phyloP scores from a whole-genome alignment of 2,113 vertebrate genomes.

The Pelodiscus sinensis region DNA sequence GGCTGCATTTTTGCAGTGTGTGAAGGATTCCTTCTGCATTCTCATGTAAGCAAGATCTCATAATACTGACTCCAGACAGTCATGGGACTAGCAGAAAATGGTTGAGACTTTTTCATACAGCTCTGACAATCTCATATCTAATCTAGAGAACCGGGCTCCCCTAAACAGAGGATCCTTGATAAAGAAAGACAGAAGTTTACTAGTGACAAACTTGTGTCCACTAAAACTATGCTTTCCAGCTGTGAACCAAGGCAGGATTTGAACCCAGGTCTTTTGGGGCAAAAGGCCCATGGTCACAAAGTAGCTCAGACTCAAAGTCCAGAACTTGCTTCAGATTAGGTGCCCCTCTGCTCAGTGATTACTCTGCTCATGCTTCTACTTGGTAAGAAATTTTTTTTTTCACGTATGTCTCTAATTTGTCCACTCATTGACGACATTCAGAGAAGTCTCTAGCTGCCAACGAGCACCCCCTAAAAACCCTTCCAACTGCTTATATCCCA shows the following conservation, averaged over 20 bases:
- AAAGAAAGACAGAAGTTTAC: not conserved
- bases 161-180: not conserved
- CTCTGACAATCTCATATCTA: not conserved
- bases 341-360: accelerated
- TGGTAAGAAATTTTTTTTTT: not conserved
- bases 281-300: not conserved
- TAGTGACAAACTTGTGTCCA: not conserved
- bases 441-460: not conserved
- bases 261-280: not conserved
- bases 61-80: not conserved
- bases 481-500: not conserved
- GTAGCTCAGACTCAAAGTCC: not conserved
- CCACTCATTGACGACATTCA: not conserved
- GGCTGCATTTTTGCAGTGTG: not conserved
- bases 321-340: accelerated
- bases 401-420: not conserved
- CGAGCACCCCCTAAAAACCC: not conserved
- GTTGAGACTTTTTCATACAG: not conserved
- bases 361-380: not conserved
- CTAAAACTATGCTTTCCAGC: too few species aligned
- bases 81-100: not conserved
- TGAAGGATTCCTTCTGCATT: not conserved
- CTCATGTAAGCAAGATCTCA: not conserved
- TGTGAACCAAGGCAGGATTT: not conserved
- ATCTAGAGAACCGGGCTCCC: not conserved